phyloP scores from a whole-genome alignment of 2,888 invertebrate genomes.

The Linnaemya tessellans region DNA sequence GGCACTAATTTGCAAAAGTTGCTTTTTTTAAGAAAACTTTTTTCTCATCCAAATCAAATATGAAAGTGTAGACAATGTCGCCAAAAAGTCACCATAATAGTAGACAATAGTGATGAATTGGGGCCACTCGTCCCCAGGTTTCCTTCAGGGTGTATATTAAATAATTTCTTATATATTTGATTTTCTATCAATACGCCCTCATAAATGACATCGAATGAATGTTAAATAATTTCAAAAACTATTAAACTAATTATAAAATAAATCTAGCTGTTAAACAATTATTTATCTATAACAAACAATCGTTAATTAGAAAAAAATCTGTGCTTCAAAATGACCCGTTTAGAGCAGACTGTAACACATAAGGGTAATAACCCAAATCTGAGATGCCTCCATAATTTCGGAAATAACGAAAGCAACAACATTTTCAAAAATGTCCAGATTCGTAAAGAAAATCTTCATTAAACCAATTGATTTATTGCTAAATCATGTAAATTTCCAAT shows the following conservation, averaged over 20 bases:
- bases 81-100: too few relatives aligned
- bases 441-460: conserved; percentile 46
- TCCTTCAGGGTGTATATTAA: too few relatives aligned
- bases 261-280: conserved; percentile 30
- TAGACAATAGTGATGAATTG: too few relatives aligned
- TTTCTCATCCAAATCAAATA: too few relatives aligned
- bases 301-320: conserved; percentile 2
- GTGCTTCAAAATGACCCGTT: conserved; percentile 34
- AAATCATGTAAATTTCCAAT: conserved; percentile 80
- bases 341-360: conserved; percentile 14
- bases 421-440: neutral
- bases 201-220: neutral
- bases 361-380: conserved; percentile 5
- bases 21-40: too few relatives aligned
- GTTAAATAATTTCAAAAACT: conserved; percentile 1
- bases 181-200: conserved; percentile 24
- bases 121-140: too few relatives aligned
- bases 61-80: too few relatives aligned
- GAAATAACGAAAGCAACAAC: neutral
- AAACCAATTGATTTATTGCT: conserved; percentile 78
- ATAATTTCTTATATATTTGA: too few relatives aligned
- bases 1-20: too few relatives aligned
- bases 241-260: conserved; percentile 36
- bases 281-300: neutral
- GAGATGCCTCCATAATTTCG: conserved; percentile 43